Evolutionary conservation across 1,140 invertebrate genomes (phyloP), one percentile per base, ranked within the genome.

Genomic region (Cherax destructor): DNA sequence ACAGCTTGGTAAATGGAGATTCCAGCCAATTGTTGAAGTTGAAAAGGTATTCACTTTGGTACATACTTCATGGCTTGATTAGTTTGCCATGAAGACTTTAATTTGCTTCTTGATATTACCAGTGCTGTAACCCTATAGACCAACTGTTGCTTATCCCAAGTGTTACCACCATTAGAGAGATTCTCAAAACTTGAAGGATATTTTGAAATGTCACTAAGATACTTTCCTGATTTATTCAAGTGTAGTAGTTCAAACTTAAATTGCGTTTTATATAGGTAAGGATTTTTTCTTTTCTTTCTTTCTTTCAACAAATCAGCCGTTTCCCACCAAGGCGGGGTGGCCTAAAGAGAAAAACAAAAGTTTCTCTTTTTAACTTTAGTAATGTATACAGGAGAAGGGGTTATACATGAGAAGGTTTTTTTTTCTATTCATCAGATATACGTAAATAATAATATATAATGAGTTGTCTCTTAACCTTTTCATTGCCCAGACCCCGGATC

Each of bases 1-100:
- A 56, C 86, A 88, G 86, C 78, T 50, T 79, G 56, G 50, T 88
- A 61, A 81, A 88, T 81, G 86, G 86, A 81, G 86, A 88, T 30
- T 7, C 78, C 86, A 88, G 78, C 69, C 50, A 88, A 81, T 79
- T 88, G 79, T 69, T 83, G 61, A 88, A 88, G 78, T 88, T 81
- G 61, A 88, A 88, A 88, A 88, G 86, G 86, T 88, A 81, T 47
- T 74, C 69, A 74, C 9, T 74, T 74, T 74, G 69, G 69, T 74
- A 74, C 69, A n/a, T 74, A 74, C 69, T 74, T 74, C 69, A n/a
- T 74, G 69, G 69, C 69, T 74, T 74, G 69, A 74, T 74, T 74
- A 74, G 69, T 74, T 74, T 74, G 69, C 69, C 69, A 74, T 74
- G 69, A 74, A 74, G 7, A 74, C 30, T 7, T 30, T 74, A 74